A percentile compares a stretch with the other conserved stretches of the same genome.
Conservation (phyloP, 30 jellyfish, hydroid and myxozoan species). For the Rhopilema esculentum region DNA sequence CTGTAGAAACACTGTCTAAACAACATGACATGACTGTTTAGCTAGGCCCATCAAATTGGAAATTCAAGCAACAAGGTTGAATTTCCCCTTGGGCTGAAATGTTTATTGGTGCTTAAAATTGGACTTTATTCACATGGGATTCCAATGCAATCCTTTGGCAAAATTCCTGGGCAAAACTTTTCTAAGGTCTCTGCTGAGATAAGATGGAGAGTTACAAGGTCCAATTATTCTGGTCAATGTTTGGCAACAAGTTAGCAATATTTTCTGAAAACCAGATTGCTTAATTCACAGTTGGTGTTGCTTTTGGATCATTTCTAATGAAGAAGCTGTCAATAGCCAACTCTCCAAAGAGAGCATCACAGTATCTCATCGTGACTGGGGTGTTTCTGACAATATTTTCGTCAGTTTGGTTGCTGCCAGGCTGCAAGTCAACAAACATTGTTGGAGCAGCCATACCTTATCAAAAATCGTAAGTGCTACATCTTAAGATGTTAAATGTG, state of each 20-base stretch:
- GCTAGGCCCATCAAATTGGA: background rate
- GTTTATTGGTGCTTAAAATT: too few species aligned
- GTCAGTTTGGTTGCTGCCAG: constrained; percentile 78
- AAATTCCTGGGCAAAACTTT: too few species aligned
- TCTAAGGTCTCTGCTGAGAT: too few species aligned
- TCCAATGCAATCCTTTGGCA: too few species aligned
- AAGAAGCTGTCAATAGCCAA: constrained; percentile 34
- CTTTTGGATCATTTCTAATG: constrained; percentile 74
- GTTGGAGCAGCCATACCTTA: constrained; percentile 88
- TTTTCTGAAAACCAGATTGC: too few species aligned
- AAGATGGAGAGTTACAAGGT: too few species aligned
- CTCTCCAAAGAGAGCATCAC: constrained; percentile 79
- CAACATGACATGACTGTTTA: too few species aligned
- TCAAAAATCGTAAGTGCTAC: constrained; percentile 53
- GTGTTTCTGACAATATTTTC: constrained; percentile 34
- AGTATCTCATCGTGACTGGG: constrained; percentile 40
- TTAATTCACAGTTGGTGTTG: constrained; percentile 64
- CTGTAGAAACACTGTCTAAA: too few species aligned
- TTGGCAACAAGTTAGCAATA: too few species aligned
- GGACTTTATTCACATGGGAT: too few species aligned
- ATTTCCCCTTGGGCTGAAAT: too few species aligned
- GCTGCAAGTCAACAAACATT: constrained; percentile 78
- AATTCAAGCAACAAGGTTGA: background rate
- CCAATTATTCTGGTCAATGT: too few species aligned
- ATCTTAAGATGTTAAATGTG: background rate